Base-by-base conservation (phyloP, 2,888 invertebrate genomes). In the Noctuana brunneofusca region DNA sequence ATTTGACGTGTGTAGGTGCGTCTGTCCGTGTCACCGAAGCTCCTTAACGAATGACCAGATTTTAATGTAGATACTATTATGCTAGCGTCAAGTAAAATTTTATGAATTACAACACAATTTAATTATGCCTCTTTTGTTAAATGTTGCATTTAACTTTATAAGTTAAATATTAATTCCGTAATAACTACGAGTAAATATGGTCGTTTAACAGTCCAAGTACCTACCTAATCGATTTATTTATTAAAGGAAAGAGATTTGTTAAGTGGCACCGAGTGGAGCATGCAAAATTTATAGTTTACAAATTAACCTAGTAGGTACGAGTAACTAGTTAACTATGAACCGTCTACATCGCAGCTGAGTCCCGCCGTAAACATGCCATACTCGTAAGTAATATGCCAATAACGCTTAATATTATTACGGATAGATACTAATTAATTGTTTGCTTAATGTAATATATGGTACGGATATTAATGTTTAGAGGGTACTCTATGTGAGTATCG, bases 301-400 rank as follows among this genome's bases (percentile, higher is more conserved):
- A 59, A 30, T 59, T 59, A 32, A 59, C 46, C 53, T 53, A 16
- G 85, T 32, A 32, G 32, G 11, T 32, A 35, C n/a, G n/a, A 8
- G 35, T 83, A 85, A 81, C 76, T 80, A 79, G 80, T 81, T 79
- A 76, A 71, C 69, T 68, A 69, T 66, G 64, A 67, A 67, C 69
- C 68, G 38, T 60, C 20, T 35, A 24, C 18, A 18, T 12, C 11
- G 38, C 68, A 80, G 80, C 80, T 82, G 84, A 75, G 78, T 67
- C 75, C 69, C 75, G 66, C 71, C 71, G 73, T 69, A 71, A 70
- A 73, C 73, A 68, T 71, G 71, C 69, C 74, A 48, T 22, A 48
- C 48, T 18, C 18, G 75, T 78, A 73, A 77, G 75, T 78, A 55
- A 55, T 62, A 62, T 49, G 49, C 55, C 49, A 55, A 62, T 62